Percentiles rank a stretch among this genome's conserved stretches.
These are phyloP conservation scores for Scaptomyza graminum DNA, from an alignment of 1,140 invertebrate species.

Conservation along the genomic window DNA sequence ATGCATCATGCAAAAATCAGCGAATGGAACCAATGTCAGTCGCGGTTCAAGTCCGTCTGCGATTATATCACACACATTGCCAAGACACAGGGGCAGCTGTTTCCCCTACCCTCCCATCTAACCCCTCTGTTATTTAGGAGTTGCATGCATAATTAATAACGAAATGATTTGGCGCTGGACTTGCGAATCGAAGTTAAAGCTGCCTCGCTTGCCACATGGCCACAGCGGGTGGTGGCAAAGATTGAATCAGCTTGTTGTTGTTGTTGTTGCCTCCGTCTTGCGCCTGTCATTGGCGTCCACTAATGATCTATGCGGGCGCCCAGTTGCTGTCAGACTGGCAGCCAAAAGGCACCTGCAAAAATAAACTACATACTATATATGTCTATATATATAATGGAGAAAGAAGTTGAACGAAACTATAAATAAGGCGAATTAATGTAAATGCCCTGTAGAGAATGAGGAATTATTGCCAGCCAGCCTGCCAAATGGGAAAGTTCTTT, in stretches of 20 bases:
- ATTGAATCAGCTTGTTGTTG: slow-evolving; percentile 49
- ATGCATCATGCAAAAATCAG: slow-evolving; percentile 63
- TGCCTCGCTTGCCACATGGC: slow-evolving; percentile 13
- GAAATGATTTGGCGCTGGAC: slow-evolving; percentile 43
- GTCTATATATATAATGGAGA: too few species aligned
- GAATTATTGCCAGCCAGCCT: slow-evolving; percentile 47
- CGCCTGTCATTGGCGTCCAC: slow-evolving; percentile 45
- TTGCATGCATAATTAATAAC: slow-evolving; percentile 63
- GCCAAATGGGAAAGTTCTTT: slow-evolving; percentile 50
- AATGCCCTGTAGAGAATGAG: slow-evolving; percentile 66
- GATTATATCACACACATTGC: slow-evolving; percentile 52
- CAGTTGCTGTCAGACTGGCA: slow-evolving; percentile 27
- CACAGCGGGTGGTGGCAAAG: slow-evolving; percentile 33
- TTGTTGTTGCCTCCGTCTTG: slow-evolving; percentile 26
- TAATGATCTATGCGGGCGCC: slow-evolving; percentile 62
- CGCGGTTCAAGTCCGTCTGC: slow-evolving; percentile 52
- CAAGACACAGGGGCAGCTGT: slow-evolving; percentile 23
- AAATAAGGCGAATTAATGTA: slow-evolving; percentile 61
- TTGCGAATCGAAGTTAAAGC: slow-evolving; percentile 22
- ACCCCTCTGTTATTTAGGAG: background rate
- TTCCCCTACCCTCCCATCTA: too few species aligned
- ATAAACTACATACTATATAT: slow-evolving; percentile 35
- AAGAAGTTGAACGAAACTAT: slow-evolving; percentile 39
- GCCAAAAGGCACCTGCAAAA: slow-evolving; percentile 55
- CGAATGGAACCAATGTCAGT: slow-evolving; percentile 67